phyloP scores from a whole-genome alignment of 2,113 vertebrate genomes.

The Barbus barbus region DNA sequence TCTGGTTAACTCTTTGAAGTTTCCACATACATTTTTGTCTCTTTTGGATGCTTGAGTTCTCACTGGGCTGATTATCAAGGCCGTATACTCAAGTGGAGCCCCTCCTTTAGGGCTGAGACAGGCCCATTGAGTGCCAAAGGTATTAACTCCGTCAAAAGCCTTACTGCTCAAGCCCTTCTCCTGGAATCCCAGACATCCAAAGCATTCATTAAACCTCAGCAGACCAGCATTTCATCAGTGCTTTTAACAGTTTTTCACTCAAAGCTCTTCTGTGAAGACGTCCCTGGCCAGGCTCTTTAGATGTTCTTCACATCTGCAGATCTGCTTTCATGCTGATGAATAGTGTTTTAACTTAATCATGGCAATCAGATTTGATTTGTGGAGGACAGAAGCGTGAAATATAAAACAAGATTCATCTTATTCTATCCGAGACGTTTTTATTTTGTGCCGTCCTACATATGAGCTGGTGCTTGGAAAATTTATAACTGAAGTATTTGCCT shows the following conservation, averaged over 20 bases:
- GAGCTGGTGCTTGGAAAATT: neutral
- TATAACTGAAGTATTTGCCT: neutral
- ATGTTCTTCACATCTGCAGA: slow-evolving; percentile 8
- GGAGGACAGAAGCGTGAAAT: neutral
- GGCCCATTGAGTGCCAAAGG: slow-evolving; percentile 1
- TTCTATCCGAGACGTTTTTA: neutral
- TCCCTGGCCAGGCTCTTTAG: neutral
- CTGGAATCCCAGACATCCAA: slow-evolving; percentile 78
- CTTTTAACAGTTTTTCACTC: slow-evolving; percentile 26
- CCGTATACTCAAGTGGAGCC: neutral
- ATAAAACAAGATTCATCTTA: neutral
- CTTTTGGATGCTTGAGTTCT: neutral
- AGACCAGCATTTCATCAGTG: slow-evolving; percentile 58
- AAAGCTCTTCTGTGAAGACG: neutral
- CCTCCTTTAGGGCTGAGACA: slow-evolving; percentile 10
- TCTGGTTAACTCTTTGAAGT: neutral
- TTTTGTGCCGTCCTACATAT: neutral
- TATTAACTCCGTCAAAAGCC: slow-evolving; percentile 33
- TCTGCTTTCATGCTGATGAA: neutral
- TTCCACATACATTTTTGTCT: neutral
- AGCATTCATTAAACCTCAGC: slow-evolving; percentile 72
- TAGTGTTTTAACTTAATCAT: slow-evolving; percentile 4
- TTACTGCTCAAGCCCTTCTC: slow-evolving; percentile 53
- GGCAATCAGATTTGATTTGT: slow-evolving; percentile 8
- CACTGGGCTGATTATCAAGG: neutral